Evolutionary conservation across 2,113 vertebrate genomes (phyloP).

Genomic region (Scopus umbretta): DNA sequence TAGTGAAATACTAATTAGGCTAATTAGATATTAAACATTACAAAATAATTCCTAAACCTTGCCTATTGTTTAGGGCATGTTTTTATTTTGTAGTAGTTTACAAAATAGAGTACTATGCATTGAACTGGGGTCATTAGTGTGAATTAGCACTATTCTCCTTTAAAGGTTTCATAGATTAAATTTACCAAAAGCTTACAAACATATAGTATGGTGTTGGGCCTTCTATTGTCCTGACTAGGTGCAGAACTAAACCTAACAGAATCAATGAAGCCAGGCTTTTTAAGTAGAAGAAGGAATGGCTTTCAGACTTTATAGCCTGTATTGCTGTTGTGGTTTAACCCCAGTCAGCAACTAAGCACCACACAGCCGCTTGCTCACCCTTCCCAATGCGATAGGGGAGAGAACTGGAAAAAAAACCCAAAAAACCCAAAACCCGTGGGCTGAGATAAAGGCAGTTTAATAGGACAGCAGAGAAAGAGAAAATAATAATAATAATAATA

Average conservation of each 20-base stretch:
- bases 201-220: neutral
- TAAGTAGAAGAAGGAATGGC: neutral
- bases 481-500: too few relatives aligned
- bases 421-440: too few relatives aligned
- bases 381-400: too few relatives aligned
- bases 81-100: neutral
- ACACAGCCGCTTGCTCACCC: too few relatives aligned
- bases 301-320: neutral
- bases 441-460: too few relatives aligned
- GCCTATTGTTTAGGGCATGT: neutral
- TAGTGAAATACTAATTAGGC: neutral
- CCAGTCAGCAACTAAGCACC: too few relatives aligned
- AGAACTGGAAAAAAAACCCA: too few relatives aligned
- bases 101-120: neutral
- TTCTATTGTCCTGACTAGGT: neutral
- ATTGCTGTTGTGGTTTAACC: too few relatives aligned
- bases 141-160: neutral
- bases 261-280: neutral
- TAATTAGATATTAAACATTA: neutral
- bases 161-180: neutral
- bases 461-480: too few relatives aligned
- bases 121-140: neutral
- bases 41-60: neutral
- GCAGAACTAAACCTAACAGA: neutral
- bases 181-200: neutral